Base-by-base conservation (phyloP, 2,888 invertebrate species). In the Lithophane semibrunnea region DNA sequence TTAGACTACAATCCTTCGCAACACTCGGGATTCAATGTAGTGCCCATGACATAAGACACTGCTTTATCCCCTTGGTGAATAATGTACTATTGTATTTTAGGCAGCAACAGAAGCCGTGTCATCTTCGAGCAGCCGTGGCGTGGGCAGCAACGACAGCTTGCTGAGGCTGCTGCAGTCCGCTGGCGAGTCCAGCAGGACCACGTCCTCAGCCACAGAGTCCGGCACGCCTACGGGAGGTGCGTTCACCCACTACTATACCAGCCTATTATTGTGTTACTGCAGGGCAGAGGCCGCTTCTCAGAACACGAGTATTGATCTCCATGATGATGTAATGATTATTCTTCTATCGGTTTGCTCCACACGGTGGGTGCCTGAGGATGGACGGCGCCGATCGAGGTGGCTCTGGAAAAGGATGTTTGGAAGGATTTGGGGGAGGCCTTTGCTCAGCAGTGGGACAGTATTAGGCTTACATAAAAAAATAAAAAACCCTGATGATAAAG, bases 31-130 rank as follows among this genome's bases (percentile, higher is more conserved):
- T 42, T 16, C 3, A 49, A 47, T 12, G 47, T 24, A 66, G 47
- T 47, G 8, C 16, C 24, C 1, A 18, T 12, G 24, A 66, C 24
- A 47, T 66, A 24, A 65, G 47, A 49, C 18, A 24, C 29, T 29
- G 29, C 49, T 67, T 49, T 29, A 13, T 29, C 8, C 66, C 29
- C 29, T 49, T 29, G 21, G 21, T 49, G 49, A 49, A 66, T 49
- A 49, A 67, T 9, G 13, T 21, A 13, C 13, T 49, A 21, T 67
- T 49, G 29, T n/a, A n/a, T 58, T 68, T 18, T 16, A 96, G 95
- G 95, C 94, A 10, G 96, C 96, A n/a, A 94, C 95, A 0, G 95
- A 95, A 49, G 94, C 95, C 0, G 92, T 91, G 67, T 89, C 92
- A 4, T 87, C 90, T 8, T 84, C 91, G 2, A 86, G 88, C 65